Evolutionary conservation across 2,888 invertebrate genomes (phyloP).

Genomic region (Teleogryllus oceanicus): DNA sequence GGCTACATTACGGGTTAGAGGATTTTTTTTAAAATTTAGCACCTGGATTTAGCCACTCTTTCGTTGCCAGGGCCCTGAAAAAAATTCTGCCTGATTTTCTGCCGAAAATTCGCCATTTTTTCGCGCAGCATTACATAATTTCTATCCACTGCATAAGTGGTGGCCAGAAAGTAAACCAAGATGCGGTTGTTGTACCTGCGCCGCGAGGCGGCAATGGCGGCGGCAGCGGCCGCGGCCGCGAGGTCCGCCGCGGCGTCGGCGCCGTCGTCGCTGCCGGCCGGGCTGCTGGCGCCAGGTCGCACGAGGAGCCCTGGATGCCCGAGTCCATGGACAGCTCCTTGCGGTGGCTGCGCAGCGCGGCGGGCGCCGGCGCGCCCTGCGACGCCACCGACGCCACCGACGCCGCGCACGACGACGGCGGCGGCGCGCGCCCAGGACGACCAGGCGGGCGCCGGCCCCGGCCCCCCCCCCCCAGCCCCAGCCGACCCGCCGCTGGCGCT

Average conservation of each 20-base stretch:
- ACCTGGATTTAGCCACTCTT: too few species aligned
- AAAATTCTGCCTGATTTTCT: too few species aligned
- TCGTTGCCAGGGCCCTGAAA: too few species aligned
- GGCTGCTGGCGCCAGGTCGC: slow-evolving; percentile 29
- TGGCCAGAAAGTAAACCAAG: too few species aligned
- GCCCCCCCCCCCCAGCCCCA: not conserved
- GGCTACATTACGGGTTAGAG: accelerated
- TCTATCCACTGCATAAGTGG: too few species aligned
- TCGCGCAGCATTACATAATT: too few species aligned
- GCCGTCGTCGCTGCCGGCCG: too few species aligned
- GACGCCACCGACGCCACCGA: not conserved
- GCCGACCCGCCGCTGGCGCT: slow-evolving; percentile 30
- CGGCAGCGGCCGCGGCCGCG: slow-evolving; percentile 18
- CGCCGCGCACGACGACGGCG: not conserved
- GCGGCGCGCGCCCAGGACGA: not conserved
- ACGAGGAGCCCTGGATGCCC: slow-evolving; percentile 37
- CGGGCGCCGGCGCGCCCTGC: not conserved
- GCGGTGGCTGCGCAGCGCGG: slow-evolving; percentile 24
- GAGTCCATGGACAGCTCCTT: slow-evolving; percentile 37
- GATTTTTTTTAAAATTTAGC: too few species aligned
- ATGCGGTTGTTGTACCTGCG: not conserved
- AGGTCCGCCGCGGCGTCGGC: not conserved
- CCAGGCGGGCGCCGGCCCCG: not conserved
- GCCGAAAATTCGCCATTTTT: too few species aligned
- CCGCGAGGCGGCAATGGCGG: not conserved